A percentile compares a stretch with the other conserved stretches of the same genome.
phyloP scores from a whole-genome alignment of 2,888 invertebrate species.

The Caenorhabditis macrosperma region DNA sequence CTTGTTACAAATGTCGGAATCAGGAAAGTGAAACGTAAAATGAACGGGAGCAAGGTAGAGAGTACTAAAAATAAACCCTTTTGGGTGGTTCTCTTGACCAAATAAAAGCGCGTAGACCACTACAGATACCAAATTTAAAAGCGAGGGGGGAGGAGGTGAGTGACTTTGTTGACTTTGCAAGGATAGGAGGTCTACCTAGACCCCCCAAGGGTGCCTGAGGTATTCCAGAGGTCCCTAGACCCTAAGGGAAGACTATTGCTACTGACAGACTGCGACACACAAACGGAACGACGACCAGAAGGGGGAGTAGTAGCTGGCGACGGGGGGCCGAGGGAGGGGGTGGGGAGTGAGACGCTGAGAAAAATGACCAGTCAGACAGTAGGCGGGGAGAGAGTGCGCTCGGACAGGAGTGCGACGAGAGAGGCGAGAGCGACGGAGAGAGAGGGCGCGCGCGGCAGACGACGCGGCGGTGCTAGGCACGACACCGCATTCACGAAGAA shows the following conservation, averaged over 20 bases:
- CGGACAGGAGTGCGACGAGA: constrained; percentile 9
- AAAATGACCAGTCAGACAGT: constrained; percentile 40
- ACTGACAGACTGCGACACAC: neutral
- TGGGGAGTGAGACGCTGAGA: constrained; percentile 6
- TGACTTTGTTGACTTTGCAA: constrained; percentile 11
- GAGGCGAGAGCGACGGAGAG: constrained; percentile 19
- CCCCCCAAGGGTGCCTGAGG: neutral
- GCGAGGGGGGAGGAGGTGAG: neutral
- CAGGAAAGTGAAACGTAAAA: neutral
- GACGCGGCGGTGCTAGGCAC: constrained; percentile 48
- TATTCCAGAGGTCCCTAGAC: neutral
- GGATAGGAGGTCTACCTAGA: constrained; percentile 2
- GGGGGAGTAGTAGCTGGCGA: constrained; percentile 12
- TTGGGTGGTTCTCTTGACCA: constrained; percentile 25
- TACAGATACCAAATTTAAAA: constrained; percentile 12
- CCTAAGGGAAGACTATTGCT: neutral
- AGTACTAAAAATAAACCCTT: constrained; percentile 14
- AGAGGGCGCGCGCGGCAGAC: neutral
- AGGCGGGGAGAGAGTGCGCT: neutral
- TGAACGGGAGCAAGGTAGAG: too few species aligned
- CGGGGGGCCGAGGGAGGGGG: constrained; percentile 2
- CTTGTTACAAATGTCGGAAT: neutral
- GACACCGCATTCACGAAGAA: constrained; percentile 21
- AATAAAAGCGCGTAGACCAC: constrained; percentile 29
- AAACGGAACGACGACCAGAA: neutral